Conservation (phyloP, 92 coral and sea anemone species). For the Siderastrea siderea region DNA sequence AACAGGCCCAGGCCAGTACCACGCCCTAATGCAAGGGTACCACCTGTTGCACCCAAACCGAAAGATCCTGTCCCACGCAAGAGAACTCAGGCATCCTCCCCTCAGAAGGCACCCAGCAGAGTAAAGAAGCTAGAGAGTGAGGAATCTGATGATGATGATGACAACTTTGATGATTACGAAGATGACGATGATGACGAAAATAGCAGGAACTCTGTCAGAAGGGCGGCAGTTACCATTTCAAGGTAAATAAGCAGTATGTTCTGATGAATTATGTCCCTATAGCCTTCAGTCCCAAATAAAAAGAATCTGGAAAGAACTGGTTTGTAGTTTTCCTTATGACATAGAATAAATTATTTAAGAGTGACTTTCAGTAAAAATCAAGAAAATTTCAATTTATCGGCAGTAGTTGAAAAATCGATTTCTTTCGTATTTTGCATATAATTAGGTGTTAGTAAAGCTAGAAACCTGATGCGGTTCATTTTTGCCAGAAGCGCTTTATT, state of each 20-base stretch:
- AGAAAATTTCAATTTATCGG: too few relatives aligned
- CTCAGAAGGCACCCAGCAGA: slow-evolving; percentile 43
- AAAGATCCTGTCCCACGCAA: slow-evolving; percentile 44
- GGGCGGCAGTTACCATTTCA: slow-evolving; percentile 76
- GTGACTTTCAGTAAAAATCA: too few relatives aligned
- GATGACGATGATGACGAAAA: slow-evolving; percentile 83
- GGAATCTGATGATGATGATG: slow-evolving; percentile 74
- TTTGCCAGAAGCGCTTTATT: too few relatives aligned
- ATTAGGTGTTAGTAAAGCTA: too few relatives aligned
- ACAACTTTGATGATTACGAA: slow-evolving; percentile 71
- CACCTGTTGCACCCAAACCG: slow-evolving; percentile 73
- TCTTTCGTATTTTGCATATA: too few relatives aligned
- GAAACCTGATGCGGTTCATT: too few relatives aligned
- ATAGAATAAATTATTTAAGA: too few relatives aligned
- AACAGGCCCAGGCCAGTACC: slow-evolving; percentile 90
- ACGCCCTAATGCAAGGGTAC: slow-evolving; percentile 87
- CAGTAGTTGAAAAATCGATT: too few relatives aligned
- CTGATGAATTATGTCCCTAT: too few relatives aligned
- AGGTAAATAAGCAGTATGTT: slow-evolving; percentile 52
- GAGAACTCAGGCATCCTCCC: slow-evolving; percentile 29
- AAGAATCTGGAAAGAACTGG: too few relatives aligned
- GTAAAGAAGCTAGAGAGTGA: slow-evolving; percentile 65
- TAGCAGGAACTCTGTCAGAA: slow-evolving; percentile 78
- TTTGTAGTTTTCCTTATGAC: too few relatives aligned
- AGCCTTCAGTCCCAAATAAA: too few relatives aligned